Conservation (phyloP, 2,113 vertebrate genomes). For the Elaphurus davidianus region DNA sequence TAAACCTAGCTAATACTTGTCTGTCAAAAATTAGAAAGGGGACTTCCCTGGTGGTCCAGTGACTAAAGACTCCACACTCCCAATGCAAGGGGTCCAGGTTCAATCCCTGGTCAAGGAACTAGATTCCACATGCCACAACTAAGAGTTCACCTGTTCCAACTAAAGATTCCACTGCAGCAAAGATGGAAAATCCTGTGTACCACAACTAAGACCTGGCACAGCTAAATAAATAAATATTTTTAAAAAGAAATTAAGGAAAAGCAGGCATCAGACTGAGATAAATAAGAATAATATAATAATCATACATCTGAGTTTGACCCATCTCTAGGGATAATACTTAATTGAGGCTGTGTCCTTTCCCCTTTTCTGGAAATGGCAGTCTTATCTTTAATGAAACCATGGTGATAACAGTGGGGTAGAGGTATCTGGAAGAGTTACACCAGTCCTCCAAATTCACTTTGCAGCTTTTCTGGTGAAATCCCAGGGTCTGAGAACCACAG, state of each 20-base stretch:
- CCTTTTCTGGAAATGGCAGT: background rate
- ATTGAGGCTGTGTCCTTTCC: background rate
- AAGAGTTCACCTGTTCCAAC: background rate
- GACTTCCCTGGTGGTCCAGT: background rate
- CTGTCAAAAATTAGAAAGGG: background rate
- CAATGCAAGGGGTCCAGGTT: background rate
- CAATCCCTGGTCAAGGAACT: background rate
- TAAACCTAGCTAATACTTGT: background rate
- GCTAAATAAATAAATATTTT: background rate
- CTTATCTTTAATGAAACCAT: background rate
- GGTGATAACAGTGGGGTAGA: background rate
- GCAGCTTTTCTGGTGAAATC: background rate
- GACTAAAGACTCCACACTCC: background rate
- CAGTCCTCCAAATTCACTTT: background rate
- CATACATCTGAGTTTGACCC: background rate
- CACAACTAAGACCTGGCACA: background rate
- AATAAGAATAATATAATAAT: background rate
- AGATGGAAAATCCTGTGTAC: background rate
- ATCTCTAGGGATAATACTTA: background rate
- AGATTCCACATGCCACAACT: background rate
- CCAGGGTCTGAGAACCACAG: background rate
- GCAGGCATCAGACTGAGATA: background rate
- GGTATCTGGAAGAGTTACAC: background rate
- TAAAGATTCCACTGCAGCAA: background rate
- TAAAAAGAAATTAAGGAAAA: background rate